A percentile compares a stretch with the other conserved stretches of the same genome.
These are phyloP conservation scores for Apodemus speciosus DNA, from an alignment of 2,113 vertebrate genomes.

Conservation along the genomic window DNA sequence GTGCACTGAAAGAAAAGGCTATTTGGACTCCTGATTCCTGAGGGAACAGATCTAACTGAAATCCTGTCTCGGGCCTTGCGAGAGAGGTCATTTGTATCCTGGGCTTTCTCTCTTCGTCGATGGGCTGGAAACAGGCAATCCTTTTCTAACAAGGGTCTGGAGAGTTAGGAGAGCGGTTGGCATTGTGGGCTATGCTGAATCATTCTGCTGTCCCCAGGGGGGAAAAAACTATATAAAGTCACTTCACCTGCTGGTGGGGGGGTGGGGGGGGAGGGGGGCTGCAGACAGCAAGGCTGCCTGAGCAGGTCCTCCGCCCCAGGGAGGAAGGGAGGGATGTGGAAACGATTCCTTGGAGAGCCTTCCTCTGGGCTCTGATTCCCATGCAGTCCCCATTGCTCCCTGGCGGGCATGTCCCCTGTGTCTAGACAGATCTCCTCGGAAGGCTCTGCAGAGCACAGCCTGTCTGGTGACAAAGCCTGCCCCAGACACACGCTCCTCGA, in stretches of 20 bases:
- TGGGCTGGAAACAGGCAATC: not conserved
- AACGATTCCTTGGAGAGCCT: not conserved
- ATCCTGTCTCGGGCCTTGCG: slow-evolving; percentile 7
- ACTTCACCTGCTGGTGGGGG: not conserved
- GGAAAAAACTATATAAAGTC: not conserved
- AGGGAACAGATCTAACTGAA: not conserved
- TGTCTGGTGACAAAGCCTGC: slow-evolving; percentile 52
- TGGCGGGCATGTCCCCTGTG: slow-evolving; percentile 41
- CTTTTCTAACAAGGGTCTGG: not conserved
- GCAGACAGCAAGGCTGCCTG: not conserved
- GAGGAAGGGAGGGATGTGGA: not conserved
- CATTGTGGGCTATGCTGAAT: not conserved
- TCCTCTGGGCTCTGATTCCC: slow-evolving; percentile 26
- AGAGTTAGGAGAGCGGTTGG: not conserved
- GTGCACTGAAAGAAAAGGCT: not conserved
- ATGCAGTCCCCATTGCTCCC: slow-evolving; percentile 39
- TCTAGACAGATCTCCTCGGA: slow-evolving; percentile 70
- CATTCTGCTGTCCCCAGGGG: not conserved
- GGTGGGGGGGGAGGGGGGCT: too few relatives aligned
- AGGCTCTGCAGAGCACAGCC: slow-evolving; percentile 60
- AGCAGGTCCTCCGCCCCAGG: not conserved
- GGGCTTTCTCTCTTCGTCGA: not conserved
- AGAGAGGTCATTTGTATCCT: not conserved
- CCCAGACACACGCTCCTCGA: not conserved
- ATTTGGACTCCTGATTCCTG: not conserved